These are phyloP conservation scores for Drosophila tanythrix DNA, from an alignment of 2,888 invertebrate genomes.

Conservation along the genomic window DNA sequence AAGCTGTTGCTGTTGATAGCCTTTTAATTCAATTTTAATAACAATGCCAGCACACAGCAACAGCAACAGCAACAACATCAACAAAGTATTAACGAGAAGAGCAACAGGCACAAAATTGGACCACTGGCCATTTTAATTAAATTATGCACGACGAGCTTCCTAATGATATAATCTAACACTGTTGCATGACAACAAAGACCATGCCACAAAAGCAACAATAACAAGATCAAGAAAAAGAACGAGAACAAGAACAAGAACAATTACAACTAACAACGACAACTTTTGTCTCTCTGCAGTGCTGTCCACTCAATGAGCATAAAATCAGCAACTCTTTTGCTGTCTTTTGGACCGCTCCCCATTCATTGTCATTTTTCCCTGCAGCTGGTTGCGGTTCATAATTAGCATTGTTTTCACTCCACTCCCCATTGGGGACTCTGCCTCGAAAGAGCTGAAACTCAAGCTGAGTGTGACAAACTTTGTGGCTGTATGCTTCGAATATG, in stretches of 20 bases:
- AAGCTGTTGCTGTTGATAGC: slow-evolving; percentile 56
- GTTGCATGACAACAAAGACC: slow-evolving; percentile 22
- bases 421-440: neutral
- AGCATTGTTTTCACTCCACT: slow-evolving; percentile 2
- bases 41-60: slow-evolving; percentile 26
- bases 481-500: neutral
- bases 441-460: neutral
- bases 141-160: slow-evolving; percentile 43
- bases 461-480: neutral
- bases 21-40: slow-evolving; percentile 66
- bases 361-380: slow-evolving; percentile 1
- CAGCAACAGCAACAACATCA: slow-evolving; percentile 12
- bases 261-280: slow-evolving; percentile 11
- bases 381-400: slow-evolving; percentile 22
- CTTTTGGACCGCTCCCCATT: neutral
- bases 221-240: neutral
- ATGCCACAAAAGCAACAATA: slow-evolving; percentile 2
- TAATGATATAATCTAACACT: slow-evolving; percentile 54
- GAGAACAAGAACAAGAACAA: slow-evolving; percentile 3
- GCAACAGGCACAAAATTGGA: slow-evolving; percentile 8
- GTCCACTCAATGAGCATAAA: slow-evolving; percentile 19
- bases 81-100: slow-evolving; percentile 1
- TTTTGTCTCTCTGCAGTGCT: neutral
- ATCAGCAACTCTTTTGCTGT: slow-evolving; percentile 12
- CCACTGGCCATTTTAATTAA: slow-evolving; percentile 44